phyloP scores from a whole-genome alignment of 2,797 vertebrate species.

The Astyanax mexicanus region DNA sequence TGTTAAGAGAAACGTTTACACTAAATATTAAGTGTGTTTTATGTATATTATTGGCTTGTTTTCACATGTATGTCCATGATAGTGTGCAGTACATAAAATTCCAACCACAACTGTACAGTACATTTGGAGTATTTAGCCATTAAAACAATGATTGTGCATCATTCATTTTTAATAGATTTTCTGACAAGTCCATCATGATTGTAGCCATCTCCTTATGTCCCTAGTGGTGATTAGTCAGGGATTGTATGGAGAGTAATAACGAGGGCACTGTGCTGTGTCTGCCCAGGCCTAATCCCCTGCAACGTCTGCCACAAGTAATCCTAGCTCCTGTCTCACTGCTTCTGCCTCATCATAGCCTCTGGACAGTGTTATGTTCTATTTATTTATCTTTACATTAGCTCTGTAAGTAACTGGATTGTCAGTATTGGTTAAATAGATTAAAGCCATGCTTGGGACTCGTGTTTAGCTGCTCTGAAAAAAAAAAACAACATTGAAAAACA shows the following conservation, averaged over 20 bases:
- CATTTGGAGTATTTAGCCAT: background rate
- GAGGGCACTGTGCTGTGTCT: constrained; percentile 62
- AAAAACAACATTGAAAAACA: constrained; percentile 73
- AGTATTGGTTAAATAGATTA: constrained; percentile 63
- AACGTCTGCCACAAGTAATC: constrained; percentile 68
- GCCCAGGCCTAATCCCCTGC: constrained; percentile 67
- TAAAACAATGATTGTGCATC: background rate
- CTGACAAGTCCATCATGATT: constrained; percentile 5
- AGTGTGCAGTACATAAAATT: too few species aligned
- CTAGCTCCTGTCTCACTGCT: constrained; percentile 68
- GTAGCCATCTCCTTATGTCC: background rate
- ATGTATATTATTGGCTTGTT: too few species aligned
- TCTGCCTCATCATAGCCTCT: constrained; percentile 27
- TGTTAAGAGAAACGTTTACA: too few species aligned
- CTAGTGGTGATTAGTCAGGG: constrained; percentile 59
- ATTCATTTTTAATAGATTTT: too few species aligned
- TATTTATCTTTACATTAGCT: constrained; percentile 2
- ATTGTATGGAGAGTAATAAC: constrained; percentile 68
- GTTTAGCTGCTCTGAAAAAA: constrained; percentile 68
- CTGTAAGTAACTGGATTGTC: constrained; percentile 15
- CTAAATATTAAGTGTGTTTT: too few species aligned
- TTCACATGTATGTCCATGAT: too few species aligned
- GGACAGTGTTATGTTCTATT: constrained; percentile 1
- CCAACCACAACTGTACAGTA: too few species aligned
- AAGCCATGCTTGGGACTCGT: constrained; percentile 58